These are phyloP conservation scores for Sinopyrophorus schimmeli DNA, from an alignment of 2,888 invertebrate genomes.

Conservation along the genomic window DNA sequence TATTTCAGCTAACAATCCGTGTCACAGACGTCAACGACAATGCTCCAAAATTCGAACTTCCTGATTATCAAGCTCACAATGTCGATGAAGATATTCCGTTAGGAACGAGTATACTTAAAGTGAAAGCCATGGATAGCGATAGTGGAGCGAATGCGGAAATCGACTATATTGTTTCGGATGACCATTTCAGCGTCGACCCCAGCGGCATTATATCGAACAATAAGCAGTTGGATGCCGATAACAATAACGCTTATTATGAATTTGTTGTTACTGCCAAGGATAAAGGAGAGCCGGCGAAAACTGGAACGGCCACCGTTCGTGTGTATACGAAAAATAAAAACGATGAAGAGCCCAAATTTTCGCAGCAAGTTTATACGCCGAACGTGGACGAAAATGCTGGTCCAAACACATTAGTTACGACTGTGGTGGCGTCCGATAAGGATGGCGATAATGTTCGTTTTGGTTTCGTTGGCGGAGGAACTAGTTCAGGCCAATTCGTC, in stretches of 20 bases:
- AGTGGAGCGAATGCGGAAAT: slow-evolving; percentile 95
- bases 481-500: slow-evolving; percentile 89
- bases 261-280: slow-evolving; percentile 93
- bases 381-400: slow-evolving; percentile 96
- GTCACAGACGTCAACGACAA: slow-evolving; percentile 98
- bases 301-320: slow-evolving; percentile 90
- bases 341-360: slow-evolving; percentile 96
- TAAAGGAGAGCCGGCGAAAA: slow-evolving; percentile 90
- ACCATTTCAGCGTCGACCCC: slow-evolving; percentile 92
- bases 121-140: slow-evolving; percentile 94
- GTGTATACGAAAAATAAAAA: slow-evolving; percentile 98
- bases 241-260: slow-evolving; percentile 95
- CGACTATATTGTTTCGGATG: slow-evolving; percentile 87
- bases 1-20: slow-evolving; percentile 81
- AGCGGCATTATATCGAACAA: slow-evolving; percentile 92
- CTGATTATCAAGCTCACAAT: slow-evolving; percentile 96
- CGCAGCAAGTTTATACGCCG: slow-evolving; percentile 94
- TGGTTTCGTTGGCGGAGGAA: slow-evolving; percentile 88
- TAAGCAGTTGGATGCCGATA: slow-evolving; percentile 91
- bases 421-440: slow-evolving; percentile 95
- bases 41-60: slow-evolving; percentile 93
- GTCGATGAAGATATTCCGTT: slow-evolving; percentile 93
- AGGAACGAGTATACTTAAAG: slow-evolving; percentile 90
- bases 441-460: slow-evolving; percentile 96
- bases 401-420: slow-evolving; percentile 92